A percentile compares a stretch with the other conserved stretches of the same genome.
phyloP scores from a whole-genome alignment of 2,113 vertebrate species.

The Cyanoderma ruficeps region DNA sequence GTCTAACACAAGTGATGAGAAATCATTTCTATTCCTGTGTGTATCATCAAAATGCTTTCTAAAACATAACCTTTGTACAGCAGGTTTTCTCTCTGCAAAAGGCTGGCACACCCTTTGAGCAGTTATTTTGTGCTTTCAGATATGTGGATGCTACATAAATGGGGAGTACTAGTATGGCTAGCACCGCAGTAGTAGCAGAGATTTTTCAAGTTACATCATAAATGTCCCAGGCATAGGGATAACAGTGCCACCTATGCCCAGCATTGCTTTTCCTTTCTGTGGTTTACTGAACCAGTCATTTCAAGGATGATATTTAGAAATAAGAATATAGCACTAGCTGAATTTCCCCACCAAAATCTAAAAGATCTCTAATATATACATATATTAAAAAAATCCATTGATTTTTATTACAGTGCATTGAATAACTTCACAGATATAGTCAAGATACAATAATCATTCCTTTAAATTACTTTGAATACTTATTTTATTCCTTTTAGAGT shows the following conservation, averaged over 20 bases:
- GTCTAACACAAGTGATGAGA: neutral
- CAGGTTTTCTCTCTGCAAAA: neutral
- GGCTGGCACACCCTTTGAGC: neutral
- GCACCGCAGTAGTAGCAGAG: neutral
- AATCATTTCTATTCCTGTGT: neutral
- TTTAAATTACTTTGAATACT: neutral
- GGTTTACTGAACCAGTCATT: neutral
- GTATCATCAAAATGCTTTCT: neutral
- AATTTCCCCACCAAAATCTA: neutral
- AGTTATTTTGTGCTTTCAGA: neutral
- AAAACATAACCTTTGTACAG: neutral
- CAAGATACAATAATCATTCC: neutral
- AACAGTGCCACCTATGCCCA: neutral
- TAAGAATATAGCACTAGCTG: neutral
- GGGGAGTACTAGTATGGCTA: neutral
- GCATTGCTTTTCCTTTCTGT: neutral
- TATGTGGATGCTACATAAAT: neutral
- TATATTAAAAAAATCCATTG: neutral
- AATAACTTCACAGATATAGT: neutral
- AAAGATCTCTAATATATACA: neutral
- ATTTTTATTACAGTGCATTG: neutral
- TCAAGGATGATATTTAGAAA: neutral
- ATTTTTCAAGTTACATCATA: neutral
- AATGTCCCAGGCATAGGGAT: neutral
- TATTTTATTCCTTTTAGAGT: neutral